Evolutionary conservation across 1,140 invertebrate species (phyloP).

Genomic region (Xylocopa sonorina): DNA sequence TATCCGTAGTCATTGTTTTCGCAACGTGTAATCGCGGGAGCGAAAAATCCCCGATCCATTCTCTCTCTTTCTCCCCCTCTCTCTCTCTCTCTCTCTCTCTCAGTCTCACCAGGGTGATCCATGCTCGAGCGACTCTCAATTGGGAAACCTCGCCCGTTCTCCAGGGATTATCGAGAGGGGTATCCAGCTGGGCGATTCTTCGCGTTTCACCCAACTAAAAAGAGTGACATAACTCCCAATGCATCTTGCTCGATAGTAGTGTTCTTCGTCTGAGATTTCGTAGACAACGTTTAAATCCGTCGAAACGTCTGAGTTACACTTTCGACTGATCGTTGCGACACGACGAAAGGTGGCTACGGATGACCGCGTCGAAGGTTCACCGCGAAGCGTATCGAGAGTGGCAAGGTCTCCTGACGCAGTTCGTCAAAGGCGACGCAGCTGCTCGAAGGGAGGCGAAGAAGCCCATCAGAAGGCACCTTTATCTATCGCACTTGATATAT

Average conservation of each 20-base stretch:
- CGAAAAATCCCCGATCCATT: constrained; percentile 40
- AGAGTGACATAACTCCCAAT: constrained; percentile 8
- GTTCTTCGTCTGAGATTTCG: not conserved
- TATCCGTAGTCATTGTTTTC: constrained; percentile 49
- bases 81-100: too few species aligned
- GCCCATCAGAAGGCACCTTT: too few species aligned
- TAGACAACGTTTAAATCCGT: not conserved
- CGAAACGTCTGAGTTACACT: not conserved
- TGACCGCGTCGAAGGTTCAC: not conserved
- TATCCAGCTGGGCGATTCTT: constrained; percentile 55
- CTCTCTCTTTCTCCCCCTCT: too few species aligned
- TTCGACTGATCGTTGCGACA: not conserved
- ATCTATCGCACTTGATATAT: too few species aligned
- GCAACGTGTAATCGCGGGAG: constrained; percentile 60
- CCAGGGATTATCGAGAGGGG: constrained; percentile 49
- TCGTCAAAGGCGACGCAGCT: too few species aligned
- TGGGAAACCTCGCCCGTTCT: constrained; percentile 23
- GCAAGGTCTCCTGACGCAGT: not conserved
- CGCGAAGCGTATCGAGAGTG: not conserved
- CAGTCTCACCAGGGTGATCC: too few species aligned
- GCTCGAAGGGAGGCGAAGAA: too few species aligned
- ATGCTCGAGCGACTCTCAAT: constrained; percentile 45
- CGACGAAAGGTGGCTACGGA: not conserved
- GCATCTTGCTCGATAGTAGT: not conserved
- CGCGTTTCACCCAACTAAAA: not conserved